Conservation (phyloP, 2,797 vertebrate genomes). For the Tapera naevia region DNA sequence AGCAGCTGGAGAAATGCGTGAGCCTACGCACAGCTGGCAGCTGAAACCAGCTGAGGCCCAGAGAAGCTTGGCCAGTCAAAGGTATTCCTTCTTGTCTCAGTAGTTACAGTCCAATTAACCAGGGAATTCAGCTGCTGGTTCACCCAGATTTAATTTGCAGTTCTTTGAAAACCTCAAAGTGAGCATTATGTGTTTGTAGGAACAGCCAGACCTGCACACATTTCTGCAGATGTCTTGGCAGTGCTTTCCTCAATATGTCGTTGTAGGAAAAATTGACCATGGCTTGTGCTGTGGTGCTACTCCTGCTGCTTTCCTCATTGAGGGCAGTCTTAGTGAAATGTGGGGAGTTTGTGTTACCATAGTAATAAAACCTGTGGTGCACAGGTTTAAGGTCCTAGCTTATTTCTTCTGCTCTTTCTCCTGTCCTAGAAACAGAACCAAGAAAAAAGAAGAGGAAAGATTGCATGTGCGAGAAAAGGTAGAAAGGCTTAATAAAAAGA, state of each 20-base stretch:
- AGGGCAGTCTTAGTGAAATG: not conserved
- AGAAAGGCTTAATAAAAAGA: not conserved
- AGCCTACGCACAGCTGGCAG: not conserved
- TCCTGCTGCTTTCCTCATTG: not conserved
- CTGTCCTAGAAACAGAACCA: not conserved
- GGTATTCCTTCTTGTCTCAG: not conserved
- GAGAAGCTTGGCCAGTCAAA: not conserved
- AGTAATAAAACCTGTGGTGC: not conserved
- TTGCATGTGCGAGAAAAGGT: not conserved
- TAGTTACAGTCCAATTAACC: not conserved
- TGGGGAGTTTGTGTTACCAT: not conserved
- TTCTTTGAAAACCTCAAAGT: slow-evolving; percentile 24
- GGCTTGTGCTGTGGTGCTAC: not conserved
- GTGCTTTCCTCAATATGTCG: not conserved
- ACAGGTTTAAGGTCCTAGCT: not conserved
- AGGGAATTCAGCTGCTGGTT: not conserved
- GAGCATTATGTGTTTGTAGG: not conserved
- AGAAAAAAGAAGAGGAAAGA: not conserved
- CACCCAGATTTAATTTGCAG: slow-evolving; percentile 1
- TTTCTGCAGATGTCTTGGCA: slow-evolving; percentile 26
- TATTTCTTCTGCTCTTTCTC: not conserved
- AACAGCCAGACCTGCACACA: slow-evolving; percentile 3
- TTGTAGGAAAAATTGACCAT: not conserved
- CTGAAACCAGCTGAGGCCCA: not conserved
- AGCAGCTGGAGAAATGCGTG: not conserved